These are phyloP conservation scores for Junco hyemalis DNA, from an alignment of 2,113 vertebrate species.

Conservation along the genomic window DNA sequence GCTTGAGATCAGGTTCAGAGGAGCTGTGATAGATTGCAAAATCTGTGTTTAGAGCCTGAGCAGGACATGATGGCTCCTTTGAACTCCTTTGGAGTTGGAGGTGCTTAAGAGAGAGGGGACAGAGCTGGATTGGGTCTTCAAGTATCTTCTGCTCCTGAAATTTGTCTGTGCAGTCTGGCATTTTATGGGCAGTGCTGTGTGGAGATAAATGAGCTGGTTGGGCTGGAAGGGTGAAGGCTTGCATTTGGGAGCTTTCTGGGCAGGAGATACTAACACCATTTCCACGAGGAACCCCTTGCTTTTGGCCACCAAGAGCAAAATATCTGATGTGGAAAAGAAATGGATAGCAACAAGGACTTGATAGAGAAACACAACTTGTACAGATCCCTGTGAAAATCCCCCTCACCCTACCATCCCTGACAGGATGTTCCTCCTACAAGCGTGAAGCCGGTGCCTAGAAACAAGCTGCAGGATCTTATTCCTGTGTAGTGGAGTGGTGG, in stretches of 20 bases:
- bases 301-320: not conserved
- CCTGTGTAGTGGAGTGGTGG: not conserved
- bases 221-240: not conserved
- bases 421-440: not conserved
- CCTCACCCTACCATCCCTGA: not conserved
- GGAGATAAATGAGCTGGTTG: not conserved
- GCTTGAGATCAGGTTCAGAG: not conserved
- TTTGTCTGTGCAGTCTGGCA: not conserved
- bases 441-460: not conserved
- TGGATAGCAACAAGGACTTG: not conserved
- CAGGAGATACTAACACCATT: not conserved
- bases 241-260: not conserved
- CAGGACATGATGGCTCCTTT: accelerated
- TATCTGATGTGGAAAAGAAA: not conserved
- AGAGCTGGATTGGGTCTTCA: not conserved
- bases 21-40: not conserved
- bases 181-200: not conserved
- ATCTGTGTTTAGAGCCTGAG: not conserved
- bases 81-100: not conserved
- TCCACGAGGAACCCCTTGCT: not conserved
- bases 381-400: not conserved
- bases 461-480: not conserved
- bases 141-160: not conserved
- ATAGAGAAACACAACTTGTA: not conserved
- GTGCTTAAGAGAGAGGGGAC: not conserved